phyloP scores from a whole-genome alignment of 2,797 vertebrate species.

The Neopelma chrysocephalum region DNA sequence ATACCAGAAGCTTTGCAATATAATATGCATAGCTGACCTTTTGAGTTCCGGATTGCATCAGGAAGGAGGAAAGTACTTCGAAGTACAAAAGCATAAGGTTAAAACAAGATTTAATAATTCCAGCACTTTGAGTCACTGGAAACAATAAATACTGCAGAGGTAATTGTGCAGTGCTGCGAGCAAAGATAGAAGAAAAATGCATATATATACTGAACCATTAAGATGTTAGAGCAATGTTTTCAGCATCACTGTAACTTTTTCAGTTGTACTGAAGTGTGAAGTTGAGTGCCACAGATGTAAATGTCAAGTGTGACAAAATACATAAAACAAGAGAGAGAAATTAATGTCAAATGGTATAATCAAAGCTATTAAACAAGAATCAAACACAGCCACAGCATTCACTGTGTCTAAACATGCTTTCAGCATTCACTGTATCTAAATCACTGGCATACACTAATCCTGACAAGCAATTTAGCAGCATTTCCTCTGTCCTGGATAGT shows the following conservation, averaged over 20 bases:
- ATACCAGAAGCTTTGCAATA: not conserved
- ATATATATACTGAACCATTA: not conserved
- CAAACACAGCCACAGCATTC: not conserved
- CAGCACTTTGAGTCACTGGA: not conserved
- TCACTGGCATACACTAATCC: not conserved
- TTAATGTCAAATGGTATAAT: not conserved
- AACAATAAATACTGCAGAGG: not conserved
- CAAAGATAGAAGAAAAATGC: not conserved
- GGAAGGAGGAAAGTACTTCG: not conserved
- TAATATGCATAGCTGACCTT: conserved; percentile 5
- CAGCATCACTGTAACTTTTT: not conserved
- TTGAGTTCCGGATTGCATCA: not conserved
- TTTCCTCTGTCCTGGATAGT: not conserved
- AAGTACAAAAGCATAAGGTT: not conserved
- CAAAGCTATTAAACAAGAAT: not conserved
- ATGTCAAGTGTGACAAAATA: not conserved
- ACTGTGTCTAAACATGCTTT: not conserved
- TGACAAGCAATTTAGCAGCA: not conserved
- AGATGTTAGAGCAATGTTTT: not conserved
- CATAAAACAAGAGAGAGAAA: not conserved
- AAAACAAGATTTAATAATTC: not conserved
- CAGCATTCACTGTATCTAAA: not conserved
- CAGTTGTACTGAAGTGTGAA: not conserved
- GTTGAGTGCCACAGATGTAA: not conserved
- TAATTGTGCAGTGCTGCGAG: not conserved